Evolutionary conservation across 2,797 vertebrate species (phyloP), one percentile per base, ranked within the genome.

Genomic region (Urophycis tenuis): DNA sequence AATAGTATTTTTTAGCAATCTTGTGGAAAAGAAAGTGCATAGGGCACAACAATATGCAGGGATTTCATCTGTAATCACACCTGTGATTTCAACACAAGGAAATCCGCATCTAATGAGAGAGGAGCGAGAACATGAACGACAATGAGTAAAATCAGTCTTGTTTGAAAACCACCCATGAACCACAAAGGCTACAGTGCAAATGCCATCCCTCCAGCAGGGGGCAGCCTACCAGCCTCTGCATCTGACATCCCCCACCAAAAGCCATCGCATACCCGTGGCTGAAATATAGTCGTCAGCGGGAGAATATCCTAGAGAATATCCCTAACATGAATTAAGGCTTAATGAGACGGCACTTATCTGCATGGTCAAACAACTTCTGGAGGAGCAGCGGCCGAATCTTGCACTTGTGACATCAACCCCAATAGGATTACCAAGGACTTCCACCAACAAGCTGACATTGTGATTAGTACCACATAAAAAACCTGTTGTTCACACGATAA

Each of bases 231-330:
- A 11, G 10, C 60, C 60, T 60, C 60, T 29, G 10, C 60, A 2
- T 10, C 60, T 29, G 60, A 67, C 60, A 12, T 29, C 60, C 60
- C 25, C n/a, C 3, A 67, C n/a, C 60, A 67, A 67, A 22, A 67
- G 25, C 6, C 5, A 25, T n/a, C 22, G 7, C 22, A 19, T 60
- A 60, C 10, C 25, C 22, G n/a, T 2, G 53, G 6, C 22, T 60
- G 53, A n/a, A 67, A 67, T 12, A 67, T 1, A 29, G 60, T 29
- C 60, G 60, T 67, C 60, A 29, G n/a, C 25, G 25, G 60, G n/a
- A 67, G 60, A 29, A 67, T n/a, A 60, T 60, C 53, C 53, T 19
- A n/a, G 53, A 60, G 53, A 60, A 60, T 67, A 67, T 67, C 60
- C 60, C 60, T 67, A 11, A 67, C 60, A 67, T 67, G 60, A 67